Evolutionary conservation across 2,113 vertebrate genomes (phyloP), one percentile per base, ranked within the genome.

Genomic region (Calidris pugnax): DNA sequence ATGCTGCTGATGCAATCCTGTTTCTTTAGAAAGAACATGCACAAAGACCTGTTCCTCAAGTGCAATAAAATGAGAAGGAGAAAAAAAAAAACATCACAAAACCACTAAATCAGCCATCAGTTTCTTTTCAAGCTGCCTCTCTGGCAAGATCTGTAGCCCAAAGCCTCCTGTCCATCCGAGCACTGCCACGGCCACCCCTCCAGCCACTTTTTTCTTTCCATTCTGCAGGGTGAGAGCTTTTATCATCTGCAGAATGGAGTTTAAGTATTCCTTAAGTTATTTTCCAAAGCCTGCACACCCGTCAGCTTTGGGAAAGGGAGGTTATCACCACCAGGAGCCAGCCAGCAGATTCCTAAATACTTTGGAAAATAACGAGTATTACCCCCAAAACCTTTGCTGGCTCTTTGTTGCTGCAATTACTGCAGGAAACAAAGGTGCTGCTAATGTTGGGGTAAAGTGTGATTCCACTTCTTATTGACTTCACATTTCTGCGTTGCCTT

Each of bases 391-490:
- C 23, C 74, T 85, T 9, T 18, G 30, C 35, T 73, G 57, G 17
- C 15, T 90, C 43, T 71, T 63, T 92, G 68, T 23, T 83, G 73
- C 51, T 63, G 26, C 68, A 88, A 11, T 71, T 79, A 56, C 28
- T 22, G 26, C 35, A 84, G 71, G 71, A 69, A 86, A 75, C 19
- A 68, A 93, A 97, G 69, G 66, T 72, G 69, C 56, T 87, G 85
- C 20, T 90, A 72, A 82, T 1, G 3, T 60, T 64, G 76, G 66
- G 51, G 56, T 73, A 64, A 85, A 84, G n/a, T 76, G 45, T 43
- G 62, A 89, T 69, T 93, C 68, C 48, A 74, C 39, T 92, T 74
- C 88, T 96, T 94, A 89, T 24, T 94, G 88, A 89, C 84, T 96
- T 95, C 87, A 89, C 43, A 37, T 94, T 81, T 92, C 83, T 95